phyloP scores from a whole-genome alignment of 2,888 invertebrate species.

The Galerucella calmariensis region DNA sequence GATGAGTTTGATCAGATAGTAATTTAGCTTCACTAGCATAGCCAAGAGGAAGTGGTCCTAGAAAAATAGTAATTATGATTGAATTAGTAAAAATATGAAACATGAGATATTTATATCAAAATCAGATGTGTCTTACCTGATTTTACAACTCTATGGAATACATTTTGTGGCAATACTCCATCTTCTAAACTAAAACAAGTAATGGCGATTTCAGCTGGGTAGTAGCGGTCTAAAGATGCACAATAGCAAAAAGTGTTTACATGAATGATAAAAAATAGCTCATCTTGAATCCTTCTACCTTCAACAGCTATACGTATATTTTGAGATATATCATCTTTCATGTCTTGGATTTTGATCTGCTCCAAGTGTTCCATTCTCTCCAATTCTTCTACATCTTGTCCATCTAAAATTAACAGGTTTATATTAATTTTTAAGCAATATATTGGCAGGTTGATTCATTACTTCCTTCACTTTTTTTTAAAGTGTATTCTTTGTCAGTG shows the following conservation, averaged over 20 bases:
- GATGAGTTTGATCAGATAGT: constrained; percentile 65
- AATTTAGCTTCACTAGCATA: constrained; percentile 64
- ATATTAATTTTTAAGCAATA: no score
- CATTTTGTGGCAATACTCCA: constrained; percentile 50
- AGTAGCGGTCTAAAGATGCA: constrained; percentile 38
- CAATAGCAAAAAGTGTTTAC: constrained; percentile 52
- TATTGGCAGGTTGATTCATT: no score
- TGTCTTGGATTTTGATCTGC: constrained; percentile 42
- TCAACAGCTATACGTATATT: constrained; percentile 38
- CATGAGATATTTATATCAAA: not conserved
- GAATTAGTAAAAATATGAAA: not conserved
- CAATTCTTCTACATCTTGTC: constrained; percentile 48
- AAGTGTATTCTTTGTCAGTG: no score
- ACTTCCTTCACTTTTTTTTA: no score
- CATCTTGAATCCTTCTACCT: constrained; percentile 41
- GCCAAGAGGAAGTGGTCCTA: constrained; percentile 63
- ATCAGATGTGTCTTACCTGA: constrained; percentile 47
- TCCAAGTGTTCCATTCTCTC: constrained; percentile 41
- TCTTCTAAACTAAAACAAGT: constrained; percentile 51
- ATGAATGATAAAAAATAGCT: constrained; percentile 53
- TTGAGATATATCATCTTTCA: constrained; percentile 46
- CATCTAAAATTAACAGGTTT: constrained; percentile 33
- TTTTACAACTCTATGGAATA: constrained; percentile 50
- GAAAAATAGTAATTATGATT: constrained; percentile 45
- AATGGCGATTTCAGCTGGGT: constrained; percentile 53